A percentile compares a stretch with the other conserved stretches of the same genome.
phyloP scores from a whole-genome alignment of 2,888 invertebrate genomes.

The Drosophila quinaria region DNA sequence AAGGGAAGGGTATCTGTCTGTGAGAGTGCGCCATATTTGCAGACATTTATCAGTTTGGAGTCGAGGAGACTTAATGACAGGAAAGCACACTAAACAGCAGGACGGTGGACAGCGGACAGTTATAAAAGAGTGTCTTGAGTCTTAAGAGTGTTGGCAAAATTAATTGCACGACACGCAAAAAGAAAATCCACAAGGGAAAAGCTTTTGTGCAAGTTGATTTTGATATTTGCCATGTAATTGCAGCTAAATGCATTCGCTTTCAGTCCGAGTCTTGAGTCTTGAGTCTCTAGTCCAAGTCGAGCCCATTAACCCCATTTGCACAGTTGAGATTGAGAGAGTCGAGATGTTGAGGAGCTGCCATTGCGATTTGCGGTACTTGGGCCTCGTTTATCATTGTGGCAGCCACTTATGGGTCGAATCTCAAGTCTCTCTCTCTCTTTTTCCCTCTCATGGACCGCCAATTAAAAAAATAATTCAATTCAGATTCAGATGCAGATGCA shows the following conservation, averaged over 20 bases:
- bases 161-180: conserved; percentile 53
- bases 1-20: conserved; percentile 9
- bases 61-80: conserved; percentile 42
- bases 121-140: conserved; percentile 12
- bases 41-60: conserved; percentile 42
- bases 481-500: conserved; percentile 27
- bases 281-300: conserved; percentile 13
- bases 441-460: conserved; percentile 9
- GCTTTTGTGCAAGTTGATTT: conserved; percentile 42
- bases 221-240: conserved; percentile 60
- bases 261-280: conserved; percentile 8
- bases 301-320: conserved; percentile 57
- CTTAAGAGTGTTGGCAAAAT: conserved; percentile 48
- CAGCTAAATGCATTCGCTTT: conserved; percentile 51
- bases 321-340: conserved; percentile 26
- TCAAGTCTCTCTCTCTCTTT: background rate
- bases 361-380: conserved; percentile 27
- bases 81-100: conserved; percentile 37
- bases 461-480: conserved; percentile 58
- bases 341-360: conserved; percentile 34
- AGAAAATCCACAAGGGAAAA: conserved; percentile 53
- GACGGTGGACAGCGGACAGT: conserved; percentile 5
- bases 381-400: conserved; percentile 34
- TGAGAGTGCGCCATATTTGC: conserved; percentile 44
- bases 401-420: conserved; percentile 28